Base-by-base conservation (phyloP, 2,113 vertebrate genomes). In the Eurypyga helias region DNA sequence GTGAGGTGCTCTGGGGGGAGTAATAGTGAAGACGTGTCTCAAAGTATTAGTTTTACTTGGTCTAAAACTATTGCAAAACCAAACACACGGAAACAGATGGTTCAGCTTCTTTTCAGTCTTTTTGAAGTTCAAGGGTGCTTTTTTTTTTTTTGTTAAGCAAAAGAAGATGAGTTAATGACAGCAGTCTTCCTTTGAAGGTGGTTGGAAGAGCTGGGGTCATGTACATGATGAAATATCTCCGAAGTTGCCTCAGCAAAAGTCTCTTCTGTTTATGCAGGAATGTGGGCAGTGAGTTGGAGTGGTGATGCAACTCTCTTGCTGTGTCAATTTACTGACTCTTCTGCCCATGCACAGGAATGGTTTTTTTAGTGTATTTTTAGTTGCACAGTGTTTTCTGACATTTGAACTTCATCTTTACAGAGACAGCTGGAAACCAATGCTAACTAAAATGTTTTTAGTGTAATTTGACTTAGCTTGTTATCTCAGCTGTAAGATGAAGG, bases 211-310 rank as follows among this genome's bases (percentile, higher is more conserved):
- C 72, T 89, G 46, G 25, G 90, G 86, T 78, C 77, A 38, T 57
- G 65, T 48, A 81, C 36, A 76, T 94, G 80, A 90, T 89, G 95
- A 89, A 94, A 82, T 64, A 48, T 29, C 17, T 94, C 73, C 57
- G 17, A 34, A 69, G 49, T 84, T 97, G 95, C 87, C 73, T 97
- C 92, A 91, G 90, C 90, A 93, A 93, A 96, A 95, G 75, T 45
- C 21, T 46, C n/a, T 36, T 57, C 45, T 80, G n/a, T 61, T 97
- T 89, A 93, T 79, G 66, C 58, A 96, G 95, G 91, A 95, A 93
- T 93, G 77, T 66, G 46, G 91, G 48, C 89, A 84, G 41, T 20
- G 55, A 95, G 88, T 84, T 78, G 41, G 36, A 41, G 45, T 2
- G 79, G 31, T 87, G 89, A 69, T 89, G 91, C 72, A 96, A 73